Base-by-base conservation (phyloP, 2,888 invertebrate genomes). In the Schizaphis graminum region DNA sequence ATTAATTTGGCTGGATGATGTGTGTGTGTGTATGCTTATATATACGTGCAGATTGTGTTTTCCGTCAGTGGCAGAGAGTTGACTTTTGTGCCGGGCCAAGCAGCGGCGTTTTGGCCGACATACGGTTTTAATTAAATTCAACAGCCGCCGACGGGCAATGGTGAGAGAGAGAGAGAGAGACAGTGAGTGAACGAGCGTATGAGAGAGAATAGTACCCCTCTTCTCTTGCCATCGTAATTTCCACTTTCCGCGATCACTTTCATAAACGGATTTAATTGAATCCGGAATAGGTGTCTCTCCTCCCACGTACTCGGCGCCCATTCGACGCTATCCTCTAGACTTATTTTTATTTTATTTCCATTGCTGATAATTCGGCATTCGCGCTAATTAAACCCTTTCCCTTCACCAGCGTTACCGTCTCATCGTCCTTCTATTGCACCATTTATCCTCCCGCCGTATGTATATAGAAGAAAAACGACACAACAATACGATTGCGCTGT, bases 121-220 rank as follows among this genome's bases (percentile, higher is more conserved):
- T 92, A 94, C 92, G 94, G 92, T 94, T 94, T 94, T 94, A 92
- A 94, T 94, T 94, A 94, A 90, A 92, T 94, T 94, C 89, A 94
- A 94, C 92, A 89, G 94, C 93, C 91, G 89, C 49, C 91, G 94
- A 91, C 53, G 94, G 56, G 91, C 28, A 21, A 35, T 10, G n/a
- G 26, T 35, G 84, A 44, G 86, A 28, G 53, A 47, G 47, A 35
- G 35, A 47, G n/a, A 47, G 47, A 47, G 90, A 85, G 91, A n/a
- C n/a, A 44, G 56, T 44, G 56, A 44, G 44, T 28, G 41, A 56
- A 56, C n/a, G 91, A 86, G 91, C 24, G 57, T 57, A 57, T n/a
- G 57, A 91, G 86, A 91, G 53, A 44, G 85, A 47, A 57, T 8
- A 47, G 61, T 13, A 16, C 41, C 53, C 21, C 57, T 47, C 61